Evolutionary conservation across 1,140 invertebrate species (phyloP).

Genomic region (Oppia nitens): DNA sequence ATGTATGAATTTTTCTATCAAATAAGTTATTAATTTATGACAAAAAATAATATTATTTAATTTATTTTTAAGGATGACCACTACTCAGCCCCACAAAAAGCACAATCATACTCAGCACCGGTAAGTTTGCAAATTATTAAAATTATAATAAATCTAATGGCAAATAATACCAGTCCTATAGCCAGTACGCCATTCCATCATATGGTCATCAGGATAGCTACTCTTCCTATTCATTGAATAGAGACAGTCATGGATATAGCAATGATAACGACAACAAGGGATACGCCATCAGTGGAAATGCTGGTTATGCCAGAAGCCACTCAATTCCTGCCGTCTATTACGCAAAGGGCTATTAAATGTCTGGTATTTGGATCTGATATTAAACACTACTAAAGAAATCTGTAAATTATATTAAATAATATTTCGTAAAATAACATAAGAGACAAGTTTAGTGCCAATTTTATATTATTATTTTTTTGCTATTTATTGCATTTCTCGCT

Average conservation of each 20-base stretch:
- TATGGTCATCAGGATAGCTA: background rate
- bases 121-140: constrained; percentile 2
- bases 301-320: background rate
- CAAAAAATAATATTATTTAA: background rate
- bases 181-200: background rate
- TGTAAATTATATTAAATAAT: background rate
- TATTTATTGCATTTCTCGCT: background rate
- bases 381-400: background rate
- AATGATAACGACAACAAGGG: background rate
- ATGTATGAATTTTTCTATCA: background rate
- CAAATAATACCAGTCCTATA: background rate
- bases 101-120: background rate
- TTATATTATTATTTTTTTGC: background rate
- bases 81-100: background rate
- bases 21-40: background rate
- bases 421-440: background rate
- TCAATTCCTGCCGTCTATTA: background rate
- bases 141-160: background rate
- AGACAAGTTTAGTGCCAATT: background rate
- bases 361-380: background rate
- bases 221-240: too few relatives aligned
- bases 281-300: background rate
- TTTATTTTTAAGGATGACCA: background rate
- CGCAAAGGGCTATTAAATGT: background rate
- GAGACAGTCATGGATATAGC: too few relatives aligned